These are phyloP conservation scores for Geopemphigus sp. DNA, from an alignment of 1,140 invertebrate genomes.

Conservation along the genomic window DNA sequence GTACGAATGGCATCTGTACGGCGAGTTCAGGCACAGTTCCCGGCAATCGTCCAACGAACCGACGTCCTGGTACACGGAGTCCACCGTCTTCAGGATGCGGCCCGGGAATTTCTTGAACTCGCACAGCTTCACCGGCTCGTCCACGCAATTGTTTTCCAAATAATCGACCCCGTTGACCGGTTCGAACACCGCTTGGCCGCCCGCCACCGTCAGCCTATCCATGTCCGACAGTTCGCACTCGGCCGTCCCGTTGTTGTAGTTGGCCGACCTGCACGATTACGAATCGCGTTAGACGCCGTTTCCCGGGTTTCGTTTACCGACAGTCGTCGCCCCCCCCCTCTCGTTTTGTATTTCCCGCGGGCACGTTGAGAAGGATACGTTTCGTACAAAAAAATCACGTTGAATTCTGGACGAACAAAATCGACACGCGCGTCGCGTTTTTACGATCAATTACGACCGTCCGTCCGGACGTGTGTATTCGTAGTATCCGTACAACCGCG, in stretches of 20 bases:
- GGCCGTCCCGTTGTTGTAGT: constrained; percentile 80
- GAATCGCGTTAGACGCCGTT: no score
- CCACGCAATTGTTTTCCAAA: constrained; percentile 86
- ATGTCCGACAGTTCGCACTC: constrained; percentile 85
- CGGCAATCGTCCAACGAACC: constrained; percentile 81
- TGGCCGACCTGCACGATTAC: constrained; percentile 75
- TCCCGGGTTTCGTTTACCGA: no score
- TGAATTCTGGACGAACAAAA: no score
- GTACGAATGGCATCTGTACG: constrained; percentile 84
- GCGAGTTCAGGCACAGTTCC: constrained; percentile 82
- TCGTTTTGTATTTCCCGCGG: no score
- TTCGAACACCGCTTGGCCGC: constrained; percentile 70
- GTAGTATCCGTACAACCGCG: no score
- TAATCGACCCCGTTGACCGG: constrained; percentile 66
- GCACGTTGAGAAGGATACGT: no score
- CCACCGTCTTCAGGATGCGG: constrained; percentile 87
- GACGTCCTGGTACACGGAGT: constrained; percentile 88
- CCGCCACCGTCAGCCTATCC: constrained; percentile 80
- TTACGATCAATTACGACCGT: no score
- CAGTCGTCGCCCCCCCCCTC: no score
- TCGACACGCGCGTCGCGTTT: no score
- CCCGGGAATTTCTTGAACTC: constrained; percentile 87
- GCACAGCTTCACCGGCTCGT: constrained; percentile 85
- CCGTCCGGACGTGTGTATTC: no score
- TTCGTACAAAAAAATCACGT: no score